Evolutionary conservation across 2,888 invertebrate species (phyloP), one percentile per base, ranked within the genome.

Genomic region (Nymphalis urticae): DNA sequence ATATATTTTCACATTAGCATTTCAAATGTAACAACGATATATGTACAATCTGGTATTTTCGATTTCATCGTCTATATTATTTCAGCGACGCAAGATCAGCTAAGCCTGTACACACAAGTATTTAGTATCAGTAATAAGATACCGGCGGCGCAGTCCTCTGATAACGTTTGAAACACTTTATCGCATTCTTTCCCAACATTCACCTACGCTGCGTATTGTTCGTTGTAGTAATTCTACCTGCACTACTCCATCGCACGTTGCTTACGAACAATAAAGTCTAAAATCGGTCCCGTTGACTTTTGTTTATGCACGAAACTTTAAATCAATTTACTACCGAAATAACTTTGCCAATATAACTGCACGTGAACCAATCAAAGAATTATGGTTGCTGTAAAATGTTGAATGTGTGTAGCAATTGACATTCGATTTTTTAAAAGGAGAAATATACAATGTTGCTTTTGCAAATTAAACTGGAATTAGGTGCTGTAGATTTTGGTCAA

Each of bases 141-240:
- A 75, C 74, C 64, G 70, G 48, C 64, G 64, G 65, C 64, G 70
- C 62, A 59, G 61, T 61, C 64, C 62, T 72, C 53, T 75, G 77
- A 78, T 79, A 76, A 72, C 64, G 75, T 77, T 77, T 75, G 73
- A 72, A 76, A 75, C 70, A 71, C 59, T 61, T 76, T 75, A 79
- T 82, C 76, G 75, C 83, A 84, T 86, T 85, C 82, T 81, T 86
- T 82, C 77, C 76, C 77, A 82, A 69, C 70, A 61, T 65, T 70
- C 62, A 62, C 67, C 60, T 48, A 63, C 67, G 36, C 65, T 62
- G 67, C 64, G 68, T 65, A 70, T 69, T 51, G 51, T 58, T 48
- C 21, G 53, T 36, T 48, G 32, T 48, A 42, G 60, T 54, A 66
- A 48, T 36, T 36, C 19, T 47, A 61, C 32, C 56, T 60, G 19